Evolutionary conservation across 2,888 invertebrate species (phyloP).

Genomic region (Drosophila paracracens): DNA sequence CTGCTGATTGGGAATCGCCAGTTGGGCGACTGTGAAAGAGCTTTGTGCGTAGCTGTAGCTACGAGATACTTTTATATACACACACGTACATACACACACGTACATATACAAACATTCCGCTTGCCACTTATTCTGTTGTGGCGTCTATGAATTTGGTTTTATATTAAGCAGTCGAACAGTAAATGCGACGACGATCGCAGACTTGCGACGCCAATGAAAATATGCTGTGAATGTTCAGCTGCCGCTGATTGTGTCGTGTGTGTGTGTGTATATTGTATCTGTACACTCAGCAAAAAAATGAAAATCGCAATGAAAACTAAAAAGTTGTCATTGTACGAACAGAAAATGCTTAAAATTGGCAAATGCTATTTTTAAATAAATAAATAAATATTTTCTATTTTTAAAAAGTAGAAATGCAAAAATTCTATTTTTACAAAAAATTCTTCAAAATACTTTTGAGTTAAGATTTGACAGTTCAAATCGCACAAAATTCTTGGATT

Average conservation of each 20-base stretch:
- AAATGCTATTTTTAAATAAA: background rate
- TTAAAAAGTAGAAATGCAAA: background rate
- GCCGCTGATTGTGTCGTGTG: conserved; percentile 34
- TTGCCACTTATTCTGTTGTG: conserved; percentile 46
- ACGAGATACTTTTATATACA: conserved; percentile 51
- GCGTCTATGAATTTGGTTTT: conserved; percentile 70
- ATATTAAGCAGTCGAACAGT: conserved; percentile 58
- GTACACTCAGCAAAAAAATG: background rate
- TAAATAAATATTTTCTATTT: background rate
- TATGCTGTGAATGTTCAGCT: conserved; percentile 68
- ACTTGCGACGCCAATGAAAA: conserved; percentile 82
- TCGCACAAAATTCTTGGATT: background rate
- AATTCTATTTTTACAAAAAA: background rate
- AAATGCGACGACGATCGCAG: conserved; percentile 76
- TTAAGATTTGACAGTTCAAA: background rate
- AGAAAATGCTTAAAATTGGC: background rate
- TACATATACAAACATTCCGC: conserved; percentile 47
- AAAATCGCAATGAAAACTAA: background rate
- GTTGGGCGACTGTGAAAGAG: conserved; percentile 70
- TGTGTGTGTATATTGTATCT: background rate
- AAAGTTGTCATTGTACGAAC: background rate
- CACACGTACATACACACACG: background rate
- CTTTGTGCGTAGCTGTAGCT: conserved; percentile 18
- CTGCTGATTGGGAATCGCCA: conserved; percentile 81
- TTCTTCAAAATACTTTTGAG: background rate